Conservation (phyloP, 2,797 vertebrate species). For the Gobio occitaniae region DNA sequence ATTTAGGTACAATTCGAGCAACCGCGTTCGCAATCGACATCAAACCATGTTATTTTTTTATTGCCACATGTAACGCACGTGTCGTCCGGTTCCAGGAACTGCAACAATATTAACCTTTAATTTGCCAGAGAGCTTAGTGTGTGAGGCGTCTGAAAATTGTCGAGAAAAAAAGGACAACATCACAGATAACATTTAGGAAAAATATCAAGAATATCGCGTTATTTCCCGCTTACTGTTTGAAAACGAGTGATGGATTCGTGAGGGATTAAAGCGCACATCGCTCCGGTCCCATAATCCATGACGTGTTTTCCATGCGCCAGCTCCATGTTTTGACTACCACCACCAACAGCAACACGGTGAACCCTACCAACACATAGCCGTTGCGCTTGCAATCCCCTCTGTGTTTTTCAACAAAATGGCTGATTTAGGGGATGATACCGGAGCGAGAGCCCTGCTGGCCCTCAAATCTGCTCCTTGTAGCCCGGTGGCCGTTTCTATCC, state of each 20-base stretch:
- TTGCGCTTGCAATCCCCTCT: conserved; percentile 71
- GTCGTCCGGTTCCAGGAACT: conserved; percentile 70
- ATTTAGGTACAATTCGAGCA: too few relatives aligned
- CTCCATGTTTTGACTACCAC: conserved; percentile 78
- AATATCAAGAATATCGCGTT: neutral
- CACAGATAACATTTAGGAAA: neutral
- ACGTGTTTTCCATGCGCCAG: conserved; percentile 65
- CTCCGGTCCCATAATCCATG: conserved; percentile 54
- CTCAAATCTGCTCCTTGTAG: conserved; percentile 92
- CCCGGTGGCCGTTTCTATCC: conserved; percentile 80
- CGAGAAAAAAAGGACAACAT: neutral
- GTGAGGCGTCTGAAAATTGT: conserved; percentile 51
- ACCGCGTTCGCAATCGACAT: neutral
- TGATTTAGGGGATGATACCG: conserved; percentile 92
- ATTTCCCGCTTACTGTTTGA: neutral
- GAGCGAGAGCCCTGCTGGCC: conserved; percentile 88
- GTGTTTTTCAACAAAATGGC: conserved; percentile 81
- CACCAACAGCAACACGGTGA: conserved; percentile 74
- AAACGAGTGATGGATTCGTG: neutral
- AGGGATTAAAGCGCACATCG: neutral
- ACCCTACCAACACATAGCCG: conserved; percentile 74
- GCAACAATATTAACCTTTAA: conserved; percentile 60
- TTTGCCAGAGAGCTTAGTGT: conserved; percentile 7
- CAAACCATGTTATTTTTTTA: conserved; percentile 8
- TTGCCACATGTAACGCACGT: conserved; percentile 72